phyloP scores from a whole-genome alignment of 2,113 vertebrate genomes.

The Globicephala melas region DNA sequence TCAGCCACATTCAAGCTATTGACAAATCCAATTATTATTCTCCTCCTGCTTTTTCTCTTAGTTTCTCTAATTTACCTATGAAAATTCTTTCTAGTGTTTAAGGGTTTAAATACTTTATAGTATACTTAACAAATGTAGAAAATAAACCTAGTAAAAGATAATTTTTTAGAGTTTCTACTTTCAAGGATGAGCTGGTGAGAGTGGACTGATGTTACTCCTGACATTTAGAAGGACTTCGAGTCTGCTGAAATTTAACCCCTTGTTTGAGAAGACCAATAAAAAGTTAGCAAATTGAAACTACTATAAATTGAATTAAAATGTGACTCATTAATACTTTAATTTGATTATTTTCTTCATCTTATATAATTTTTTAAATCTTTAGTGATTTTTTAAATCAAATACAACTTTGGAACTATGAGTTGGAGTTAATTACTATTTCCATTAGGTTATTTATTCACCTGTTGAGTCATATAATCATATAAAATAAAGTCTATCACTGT shows the following conservation, averaged over 20 bases:
- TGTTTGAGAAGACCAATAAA: slow-evolving; percentile 13
- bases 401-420: background rate
- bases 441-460: slow-evolving; percentile 2
- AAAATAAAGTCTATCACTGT: background rate
- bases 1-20: background rate
- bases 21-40: slow-evolving; percentile 20
- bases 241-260: background rate
- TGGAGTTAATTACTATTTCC: slow-evolving; percentile 25
- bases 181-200: background rate
- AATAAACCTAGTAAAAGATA: background rate
- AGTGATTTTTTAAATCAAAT: background rate
- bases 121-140: background rate
- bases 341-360: background rate
- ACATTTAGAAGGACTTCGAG: background rate
- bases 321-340: background rate
- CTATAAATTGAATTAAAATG: slow-evolving; percentile 12
- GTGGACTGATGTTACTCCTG: background rate
- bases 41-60: background rate
- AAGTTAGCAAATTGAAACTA: background rate
- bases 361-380: background rate
- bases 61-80: slow-evolving; percentile 8
- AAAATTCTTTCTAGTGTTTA: background rate
- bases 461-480: background rate
- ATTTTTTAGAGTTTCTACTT: slow-evolving; percentile 21
- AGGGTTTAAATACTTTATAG: background rate